Percentiles rank a stretch among this genome's conserved stretches.
Conservation (phyloP, 37 sponge, comb jelly and placozoan genomes). For the Cladorhizidae sp. region DNA sequence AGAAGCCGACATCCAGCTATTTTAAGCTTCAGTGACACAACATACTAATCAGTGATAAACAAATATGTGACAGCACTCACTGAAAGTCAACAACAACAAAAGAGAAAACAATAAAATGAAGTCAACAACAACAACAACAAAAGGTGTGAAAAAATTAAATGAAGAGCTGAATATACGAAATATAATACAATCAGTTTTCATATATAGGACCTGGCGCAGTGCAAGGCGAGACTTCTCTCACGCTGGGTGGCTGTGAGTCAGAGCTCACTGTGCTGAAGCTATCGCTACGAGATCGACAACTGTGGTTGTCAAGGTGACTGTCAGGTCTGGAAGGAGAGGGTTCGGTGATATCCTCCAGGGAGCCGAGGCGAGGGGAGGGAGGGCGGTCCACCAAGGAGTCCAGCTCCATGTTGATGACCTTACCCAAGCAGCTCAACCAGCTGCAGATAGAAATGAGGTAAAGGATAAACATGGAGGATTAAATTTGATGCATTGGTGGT, state of each 20-base stretch:
- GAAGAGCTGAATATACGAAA: too few species aligned
- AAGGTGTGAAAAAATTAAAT: too few species aligned
- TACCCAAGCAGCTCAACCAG: not conserved
- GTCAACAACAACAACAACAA: too few species aligned
- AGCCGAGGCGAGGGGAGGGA: too few species aligned
- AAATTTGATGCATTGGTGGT: too few species aligned
- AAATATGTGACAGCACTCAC: too few species aligned
- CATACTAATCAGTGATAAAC: too few species aligned
- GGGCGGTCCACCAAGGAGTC: not conserved
- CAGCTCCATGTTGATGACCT: not conserved
- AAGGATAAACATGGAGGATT: not conserved
- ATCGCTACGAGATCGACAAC: not conserved
- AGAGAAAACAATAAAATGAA: too few species aligned
- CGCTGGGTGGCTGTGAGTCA: not conserved
- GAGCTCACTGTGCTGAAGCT: slow-evolving; percentile 4
- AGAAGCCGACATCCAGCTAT: too few species aligned
- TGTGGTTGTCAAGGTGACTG: not conserved
- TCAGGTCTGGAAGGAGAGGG: not conserved
- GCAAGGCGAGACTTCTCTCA: slow-evolving; percentile 2
- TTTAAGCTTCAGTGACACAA: too few species aligned
- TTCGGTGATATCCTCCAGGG: not conserved
- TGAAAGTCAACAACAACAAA: too few species aligned
- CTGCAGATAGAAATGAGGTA: not conserved
- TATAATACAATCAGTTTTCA: too few species aligned
- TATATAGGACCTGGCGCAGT: not conserved